A percentile compares a stretch with the other conserved stretches of the same genome.
phyloP scores from a whole-genome alignment of 2,888 invertebrate genomes.

The Scelioninae gen. 2 region DNA sequence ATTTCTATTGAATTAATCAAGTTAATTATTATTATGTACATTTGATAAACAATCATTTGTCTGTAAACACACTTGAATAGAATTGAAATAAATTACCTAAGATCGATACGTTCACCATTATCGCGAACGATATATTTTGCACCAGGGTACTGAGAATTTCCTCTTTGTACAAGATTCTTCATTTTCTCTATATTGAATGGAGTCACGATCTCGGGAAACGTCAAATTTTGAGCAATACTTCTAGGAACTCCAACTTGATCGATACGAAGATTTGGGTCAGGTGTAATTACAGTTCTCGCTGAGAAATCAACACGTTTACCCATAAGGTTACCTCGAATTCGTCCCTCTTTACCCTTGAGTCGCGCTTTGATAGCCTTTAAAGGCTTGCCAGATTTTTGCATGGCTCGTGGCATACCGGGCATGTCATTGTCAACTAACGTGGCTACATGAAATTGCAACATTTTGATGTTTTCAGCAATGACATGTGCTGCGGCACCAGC shows the following conservation, averaged over 20 bases:
- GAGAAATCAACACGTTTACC: constrained; percentile 99
- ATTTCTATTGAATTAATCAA: no score
- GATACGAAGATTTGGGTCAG: constrained; percentile 94
- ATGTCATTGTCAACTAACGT: constrained; percentile 99
- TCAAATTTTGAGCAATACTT: constrained; percentile 98
- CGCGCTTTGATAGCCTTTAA: constrained; percentile 98
- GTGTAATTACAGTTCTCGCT: constrained; percentile 98
- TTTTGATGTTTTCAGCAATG: constrained; percentile 95
- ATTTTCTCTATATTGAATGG: constrained; percentile 98
- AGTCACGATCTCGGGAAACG: constrained; percentile 99
- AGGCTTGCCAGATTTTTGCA: constrained; percentile 99
- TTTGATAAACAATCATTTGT: no score
- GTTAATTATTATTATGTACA: no score
- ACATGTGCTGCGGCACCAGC: constrained; percentile 99
- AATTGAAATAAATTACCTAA: no score
- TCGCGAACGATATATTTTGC: constrained; percentile 99
- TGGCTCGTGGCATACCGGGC: constrained; percentile 97
- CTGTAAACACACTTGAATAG: no score
- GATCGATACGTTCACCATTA: constrained; percentile 98
- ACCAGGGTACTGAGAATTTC: constrained; percentile 99
- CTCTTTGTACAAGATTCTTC: constrained; percentile 95
- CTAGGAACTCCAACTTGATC: constrained; percentile 98
- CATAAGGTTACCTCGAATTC: constrained; percentile 99
- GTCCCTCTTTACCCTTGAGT: constrained; percentile 98
- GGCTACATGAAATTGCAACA: constrained; percentile 99